These are phyloP conservation scores for Candidula unifasciata DNA, from an alignment of 2,888 invertebrate species.

Conservation along the genomic window DNA sequence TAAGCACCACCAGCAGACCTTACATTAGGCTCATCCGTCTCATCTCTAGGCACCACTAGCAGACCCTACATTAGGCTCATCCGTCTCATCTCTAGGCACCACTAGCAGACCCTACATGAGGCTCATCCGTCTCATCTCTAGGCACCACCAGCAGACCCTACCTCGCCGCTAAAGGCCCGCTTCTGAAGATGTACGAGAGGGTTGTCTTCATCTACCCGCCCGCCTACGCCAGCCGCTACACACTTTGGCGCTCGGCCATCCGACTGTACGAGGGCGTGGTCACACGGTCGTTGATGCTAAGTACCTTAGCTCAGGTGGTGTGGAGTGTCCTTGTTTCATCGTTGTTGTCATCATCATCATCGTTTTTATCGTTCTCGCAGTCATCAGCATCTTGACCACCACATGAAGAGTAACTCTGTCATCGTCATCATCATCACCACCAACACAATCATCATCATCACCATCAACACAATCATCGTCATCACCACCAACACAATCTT, in stretches of 20 bases:
- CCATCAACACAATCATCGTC: too few relatives aligned
- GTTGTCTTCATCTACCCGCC: slow-evolving; percentile 90
- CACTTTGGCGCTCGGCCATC: slow-evolving; percentile 77
- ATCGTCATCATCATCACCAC: slow-evolving; percentile 14
- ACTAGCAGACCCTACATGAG: too few relatives aligned
- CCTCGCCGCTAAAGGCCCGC: slow-evolving; percentile 91
- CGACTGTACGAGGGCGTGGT: slow-evolving; percentile 72
- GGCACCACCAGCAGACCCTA: slow-evolving; percentile 90
- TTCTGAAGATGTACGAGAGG: slow-evolving; percentile 92
- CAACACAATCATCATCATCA: background rate
- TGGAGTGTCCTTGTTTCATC: background rate
- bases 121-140: slow-evolving; percentile 73
- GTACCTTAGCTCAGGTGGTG: slow-evolving; percentile 89
- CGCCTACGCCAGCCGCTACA: slow-evolving; percentile 61
- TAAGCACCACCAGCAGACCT: too few relatives aligned
- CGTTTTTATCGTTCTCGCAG: background rate
- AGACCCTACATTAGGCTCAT: too few relatives aligned
- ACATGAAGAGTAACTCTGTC: background rate
- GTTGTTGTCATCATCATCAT: slow-evolving; percentile 22
- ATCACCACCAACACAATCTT: too few relatives aligned
- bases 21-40: too few relatives aligned
- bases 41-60: too few relatives aligned
- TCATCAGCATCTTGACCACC: background rate
- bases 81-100: too few relatives aligned
- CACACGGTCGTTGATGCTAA: slow-evolving; percentile 80